Evolutionary conservation across 2,797 vertebrate species (phyloP).

Genomic region (Tympanoctomys barrerae): DNA sequence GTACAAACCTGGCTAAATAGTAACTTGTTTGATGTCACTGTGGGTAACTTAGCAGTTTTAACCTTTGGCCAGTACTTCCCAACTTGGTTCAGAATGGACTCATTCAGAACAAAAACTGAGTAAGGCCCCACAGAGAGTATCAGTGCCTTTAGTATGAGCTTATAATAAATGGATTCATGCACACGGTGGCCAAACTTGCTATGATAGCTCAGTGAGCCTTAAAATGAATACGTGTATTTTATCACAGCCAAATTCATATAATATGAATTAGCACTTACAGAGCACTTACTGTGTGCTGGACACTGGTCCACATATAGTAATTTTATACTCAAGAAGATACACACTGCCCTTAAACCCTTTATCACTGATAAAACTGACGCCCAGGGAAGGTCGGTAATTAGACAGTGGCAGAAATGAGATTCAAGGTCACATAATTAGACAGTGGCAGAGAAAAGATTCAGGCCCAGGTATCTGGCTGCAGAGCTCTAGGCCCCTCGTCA

Average conservation of each 20-base stretch:
- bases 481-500: background rate
- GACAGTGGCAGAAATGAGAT: background rate
- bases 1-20: background rate
- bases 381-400: slow-evolving; percentile 33
- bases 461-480: background rate
- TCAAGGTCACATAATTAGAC: background rate
- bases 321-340: background rate
- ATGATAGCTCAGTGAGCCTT: background rate
- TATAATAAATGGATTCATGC: slow-evolving; percentile 8
- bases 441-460: background rate
- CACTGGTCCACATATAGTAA: background rate
- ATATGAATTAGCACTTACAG: background rate
- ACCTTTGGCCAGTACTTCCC: background rate
- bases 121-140: background rate
- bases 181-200: background rate
- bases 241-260: background rate
- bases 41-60: background rate
- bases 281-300: background rate
- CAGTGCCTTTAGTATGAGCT: background rate
- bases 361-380: background rate
- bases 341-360: background rate
- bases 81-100: slow-evolving; percentile 13
- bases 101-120: background rate
- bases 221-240: slow-evolving; percentile 48
- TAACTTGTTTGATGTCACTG: background rate